These are phyloP conservation scores for Ferdinandea cuprea DNA, from an alignment of 2,888 invertebrate genomes.

Conservation along the genomic window DNA sequence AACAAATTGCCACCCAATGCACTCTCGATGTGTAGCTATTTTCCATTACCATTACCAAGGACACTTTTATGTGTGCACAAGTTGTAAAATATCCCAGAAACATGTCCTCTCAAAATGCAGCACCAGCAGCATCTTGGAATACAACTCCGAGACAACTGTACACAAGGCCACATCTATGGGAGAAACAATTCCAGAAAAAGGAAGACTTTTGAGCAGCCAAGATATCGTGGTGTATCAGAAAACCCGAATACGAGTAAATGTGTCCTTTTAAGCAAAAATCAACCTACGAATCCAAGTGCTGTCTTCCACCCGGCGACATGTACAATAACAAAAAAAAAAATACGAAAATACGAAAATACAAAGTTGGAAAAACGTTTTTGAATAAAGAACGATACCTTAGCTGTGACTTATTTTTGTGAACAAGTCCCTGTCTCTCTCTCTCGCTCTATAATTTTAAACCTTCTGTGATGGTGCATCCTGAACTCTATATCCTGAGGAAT, in stretches of 20 bases:
- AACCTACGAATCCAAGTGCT: constrained; percentile 26
- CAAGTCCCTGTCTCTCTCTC: constrained; percentile 23
- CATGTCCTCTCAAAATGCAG: constrained; percentile 46
- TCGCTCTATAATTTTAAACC: constrained; percentile 36
- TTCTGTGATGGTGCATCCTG: constrained; percentile 23
- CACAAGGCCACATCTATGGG: not conserved
- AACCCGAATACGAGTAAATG: constrained; percentile 3
- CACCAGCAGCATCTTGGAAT: constrained; percentile 25
- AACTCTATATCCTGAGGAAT: constrained; percentile 24
- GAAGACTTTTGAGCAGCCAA: not conserved
- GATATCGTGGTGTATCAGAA: constrained; percentile 1
- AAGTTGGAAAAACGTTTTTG: constrained; percentile 44
- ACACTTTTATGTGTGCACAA: constrained; percentile 23
- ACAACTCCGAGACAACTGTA: constrained; percentile 13
- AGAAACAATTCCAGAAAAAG: not conserved
- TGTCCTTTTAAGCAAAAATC: constrained; percentile 33
- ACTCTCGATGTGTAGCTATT: not conserved
- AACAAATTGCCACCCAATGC: constrained; percentile 31
- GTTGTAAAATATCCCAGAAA: constrained; percentile 45
- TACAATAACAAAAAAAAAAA: constrained; percentile 25
- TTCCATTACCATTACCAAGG: constrained; percentile 25
- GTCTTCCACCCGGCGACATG: constrained; percentile 14
- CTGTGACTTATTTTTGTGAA: constrained; percentile 43
- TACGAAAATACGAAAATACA: no score
- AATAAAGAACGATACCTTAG: constrained; percentile 43